Base-by-base conservation (phyloP, 2,888 invertebrate genomes). In the Pachliopta kotzebuea region DNA sequence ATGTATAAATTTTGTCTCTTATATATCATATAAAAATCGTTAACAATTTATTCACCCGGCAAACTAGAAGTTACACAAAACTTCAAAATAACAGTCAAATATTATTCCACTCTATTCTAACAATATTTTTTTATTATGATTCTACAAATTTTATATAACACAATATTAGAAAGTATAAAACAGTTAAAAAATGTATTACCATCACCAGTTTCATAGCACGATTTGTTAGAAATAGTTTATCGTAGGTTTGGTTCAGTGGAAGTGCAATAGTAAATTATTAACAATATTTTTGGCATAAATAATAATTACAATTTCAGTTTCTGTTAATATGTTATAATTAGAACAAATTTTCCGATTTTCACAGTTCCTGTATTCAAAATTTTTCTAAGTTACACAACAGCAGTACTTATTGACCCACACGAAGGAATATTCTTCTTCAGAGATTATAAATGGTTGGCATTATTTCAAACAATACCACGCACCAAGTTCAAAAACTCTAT, bases 101-200 rank as follows among this genome's bases (percentile, higher is more conserved):
- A n/a, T 37, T 37, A 37, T 37, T 37, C 37, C 37, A 37, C 37
- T 37, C 3, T 6, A 6, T 37, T 37, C 37, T 37, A 37, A 37
- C 37, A 37, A 8, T 14, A 6, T 37, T 37, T 37, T 37, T 37
- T 37, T 37, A 14, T 37, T 37, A 37, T 37, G 37, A 8, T 14
- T 37, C 11, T 9, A 37, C 37, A 14, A 37, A 14, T 2, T 37
- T 37, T 37, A 37, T 37, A 8, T 37, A 37, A 37, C 37, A 37
- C 14, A 37, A n/a, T n/a, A n/a, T n/a, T 37, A 21, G 11, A 86
- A 84, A 89, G 85, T 90, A 90, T 90, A 90, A 87, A 91, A 88
- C 72, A 85, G 83, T 80, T 79, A 76, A 82, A 81, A 74, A 37
- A 73, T 70, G 72, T 72, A 74, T 77, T 72, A 78, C 26, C 6